phyloP scores from a whole-genome alignment of 2,888 invertebrate species.

The Drosophila nigricruria region DNA sequence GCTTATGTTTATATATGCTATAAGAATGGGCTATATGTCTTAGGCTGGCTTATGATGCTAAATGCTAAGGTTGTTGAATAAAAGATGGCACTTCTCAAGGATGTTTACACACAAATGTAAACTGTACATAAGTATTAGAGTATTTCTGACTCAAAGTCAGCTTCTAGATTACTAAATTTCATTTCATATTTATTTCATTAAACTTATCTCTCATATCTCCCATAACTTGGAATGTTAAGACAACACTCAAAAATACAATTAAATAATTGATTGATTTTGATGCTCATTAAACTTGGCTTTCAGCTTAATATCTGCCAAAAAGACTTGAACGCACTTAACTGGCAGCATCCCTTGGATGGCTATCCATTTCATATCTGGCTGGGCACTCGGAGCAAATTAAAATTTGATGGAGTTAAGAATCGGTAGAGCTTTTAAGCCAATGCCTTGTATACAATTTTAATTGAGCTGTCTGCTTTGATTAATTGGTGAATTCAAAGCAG shows the following conservation, averaged over 20 bases:
- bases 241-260: not conserved
- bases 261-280: constrained; percentile 1
- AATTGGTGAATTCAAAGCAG: constrained; percentile 66
- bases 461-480: constrained; percentile 71
- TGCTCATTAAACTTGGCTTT: not conserved
- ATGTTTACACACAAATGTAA: not conserved
- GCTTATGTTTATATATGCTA: not conserved
- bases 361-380: constrained; percentile 4
- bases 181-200: too few relatives aligned
- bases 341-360: not conserved
- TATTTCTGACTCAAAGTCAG: too few relatives aligned
- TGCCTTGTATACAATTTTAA: constrained; percentile 61
- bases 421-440: constrained; percentile 40
- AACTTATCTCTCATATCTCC: too few relatives aligned
- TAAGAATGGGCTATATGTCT: not conserved
- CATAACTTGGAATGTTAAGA: not conserved
- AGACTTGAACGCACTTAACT: not conserved
- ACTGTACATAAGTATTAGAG: not conserved
- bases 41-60: not conserved
- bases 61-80: not conserved
- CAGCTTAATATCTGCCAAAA: not conserved
- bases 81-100: not conserved
- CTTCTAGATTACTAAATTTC: too few relatives aligned
- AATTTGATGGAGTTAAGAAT: constrained; percentile 48
- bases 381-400: constrained; percentile 52